Evolutionary conservation across 1,140 invertebrate genomes (phyloP), one percentile per base, ranked within the genome.

Genomic region (Triops longicaudatus): DNA sequence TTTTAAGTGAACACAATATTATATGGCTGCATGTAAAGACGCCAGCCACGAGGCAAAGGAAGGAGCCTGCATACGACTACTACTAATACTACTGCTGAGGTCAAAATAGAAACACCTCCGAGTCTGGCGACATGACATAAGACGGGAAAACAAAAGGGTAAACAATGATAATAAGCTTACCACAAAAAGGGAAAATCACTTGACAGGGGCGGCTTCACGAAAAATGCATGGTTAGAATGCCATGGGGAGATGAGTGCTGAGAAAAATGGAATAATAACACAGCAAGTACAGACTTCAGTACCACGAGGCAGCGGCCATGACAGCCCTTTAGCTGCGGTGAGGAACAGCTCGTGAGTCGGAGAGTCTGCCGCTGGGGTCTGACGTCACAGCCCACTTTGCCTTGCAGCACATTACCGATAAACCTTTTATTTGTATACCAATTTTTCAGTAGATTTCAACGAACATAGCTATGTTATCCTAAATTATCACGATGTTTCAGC

Each of bases 271-370:
- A 63, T n/a, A 17, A 63, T 63, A 63, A 63, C 50, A 63, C 50
- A n/a, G 50, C 50, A 63, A n/a, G 17, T 14, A 17, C 22, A 63
- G 50, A 6, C 50, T 22, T 63, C 50, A 63, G 22, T 63, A 63
- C 50, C 50, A 63, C 50, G 50, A 63, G 50, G 50, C 50, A 63
- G 50, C 50, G 50, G 50, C 50, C 50, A 63, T 63, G 50, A 63
- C 50, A 63, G 50, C 14, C 50, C 50, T 63, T 63, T 22, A 9
- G 14, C 50, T 63, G 50, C 50, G 50, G 10, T 63, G 50, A 37
- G 50, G 50, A 63, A 63, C 50, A 14, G 22, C 50, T 6, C 31
- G 14, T 9, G 50, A 22, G 50, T 63, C 50, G 14, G 50, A 9
- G 22, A 63, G 50, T 63, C 50, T 63, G 17, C 22, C 50, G 50